A percentile compares a stretch with the other conserved stretches of the same genome.
Evolutionary conservation across 1,140 invertebrate species (phyloP).

Genomic region (Matsumurasca onukii): DNA sequence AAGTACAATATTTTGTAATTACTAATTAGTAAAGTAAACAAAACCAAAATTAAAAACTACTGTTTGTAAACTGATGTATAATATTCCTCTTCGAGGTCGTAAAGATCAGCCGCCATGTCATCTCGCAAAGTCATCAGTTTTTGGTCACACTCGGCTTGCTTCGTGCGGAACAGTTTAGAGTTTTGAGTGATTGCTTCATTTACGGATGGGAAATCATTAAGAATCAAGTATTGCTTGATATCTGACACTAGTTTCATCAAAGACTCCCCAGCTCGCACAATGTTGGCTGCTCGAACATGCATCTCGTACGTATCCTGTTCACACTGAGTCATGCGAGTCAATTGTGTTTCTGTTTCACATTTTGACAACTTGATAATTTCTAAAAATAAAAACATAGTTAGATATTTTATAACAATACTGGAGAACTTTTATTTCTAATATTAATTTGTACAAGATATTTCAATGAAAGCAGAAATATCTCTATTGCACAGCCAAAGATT

Average conservation of each 20-base stretch:
- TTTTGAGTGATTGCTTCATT: slow-evolving; percentile 94
- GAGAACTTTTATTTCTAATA: not conserved
- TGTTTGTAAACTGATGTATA: slow-evolving; percentile 93
- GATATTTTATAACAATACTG: not conserved
- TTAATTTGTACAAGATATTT: no score
- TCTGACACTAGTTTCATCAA: slow-evolving; percentile 95
- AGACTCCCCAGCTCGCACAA: slow-evolving; percentile 91
- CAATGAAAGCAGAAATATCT: no score
- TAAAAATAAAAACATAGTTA: slow-evolving; percentile 49
- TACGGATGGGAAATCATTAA: slow-evolving; percentile 96
- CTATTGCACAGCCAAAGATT: no score
- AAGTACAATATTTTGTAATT: not conserved
- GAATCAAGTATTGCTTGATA: slow-evolving; percentile 94
- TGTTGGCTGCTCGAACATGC: slow-evolving; percentile 93
- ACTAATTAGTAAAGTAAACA: not conserved
- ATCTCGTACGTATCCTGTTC: slow-evolving; percentile 97
- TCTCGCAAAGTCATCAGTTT: slow-evolving; percentile 90
- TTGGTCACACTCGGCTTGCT: slow-evolving; percentile 90
- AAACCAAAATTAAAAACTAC: slow-evolving; percentile 19
- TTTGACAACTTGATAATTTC: slow-evolving; percentile 93
- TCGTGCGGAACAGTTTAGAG: slow-evolving; percentile 82
- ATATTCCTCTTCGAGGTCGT: slow-evolving; percentile 97
- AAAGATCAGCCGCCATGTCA: slow-evolving; percentile 93
- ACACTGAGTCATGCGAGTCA: slow-evolving; percentile 84
- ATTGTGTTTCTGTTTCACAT: slow-evolving; percentile 89